Evolutionary conservation across 92 coral and sea anemone species (phyloP), one percentile per base, ranked within the genome.

Genomic region (Epizoanthus illoricatus): DNA sequence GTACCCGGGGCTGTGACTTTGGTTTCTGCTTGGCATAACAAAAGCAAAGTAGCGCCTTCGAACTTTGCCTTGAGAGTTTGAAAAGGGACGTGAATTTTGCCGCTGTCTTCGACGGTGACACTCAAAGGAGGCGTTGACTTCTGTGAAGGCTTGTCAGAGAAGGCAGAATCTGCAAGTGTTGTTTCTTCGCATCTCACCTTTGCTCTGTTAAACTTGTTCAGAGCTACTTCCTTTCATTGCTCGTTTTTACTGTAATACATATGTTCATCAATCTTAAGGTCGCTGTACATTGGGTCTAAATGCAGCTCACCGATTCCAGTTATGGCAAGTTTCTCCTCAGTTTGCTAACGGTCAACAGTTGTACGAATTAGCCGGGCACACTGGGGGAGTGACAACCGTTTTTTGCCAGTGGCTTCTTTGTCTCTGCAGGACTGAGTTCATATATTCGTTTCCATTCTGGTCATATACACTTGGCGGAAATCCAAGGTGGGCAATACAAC

Each of bases 401-500:
- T 76, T 58, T 84, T 78, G 40, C 83, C 65, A 6, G 73, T 42
- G 3, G 64, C 61, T 23, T 59, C 71, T 19, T 85, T 85, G 28
- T 85, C 85, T 63, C 45, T 74, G 68, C 2, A 74, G 71, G 52
- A 85, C 86, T 42, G 89, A 85, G 70, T 85, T 85, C 87, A 85
- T 89, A 65, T 87, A 89, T 21, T 85, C 83, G 55, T 80, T 85
- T 47, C 81, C 83, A 40, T 88, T 88, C 67, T 88, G 86, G 78
- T 85, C 71, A 58, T 89, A 75, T 0, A 89, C 84, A 18, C 52
- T 54, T 39, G 87, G 92, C 18, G 89, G 86, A 73, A 74, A 89
- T 9, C 92, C 86, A 6, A 89, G 86, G 11, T 85, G 86, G 41
- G 89, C 82, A 87, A 89, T 85, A 45, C 80, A 81, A 21, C 81